Evolutionary conservation across 2,888 invertebrate species (phyloP).

Genomic region (Choristoneura rosaceana): DNA sequence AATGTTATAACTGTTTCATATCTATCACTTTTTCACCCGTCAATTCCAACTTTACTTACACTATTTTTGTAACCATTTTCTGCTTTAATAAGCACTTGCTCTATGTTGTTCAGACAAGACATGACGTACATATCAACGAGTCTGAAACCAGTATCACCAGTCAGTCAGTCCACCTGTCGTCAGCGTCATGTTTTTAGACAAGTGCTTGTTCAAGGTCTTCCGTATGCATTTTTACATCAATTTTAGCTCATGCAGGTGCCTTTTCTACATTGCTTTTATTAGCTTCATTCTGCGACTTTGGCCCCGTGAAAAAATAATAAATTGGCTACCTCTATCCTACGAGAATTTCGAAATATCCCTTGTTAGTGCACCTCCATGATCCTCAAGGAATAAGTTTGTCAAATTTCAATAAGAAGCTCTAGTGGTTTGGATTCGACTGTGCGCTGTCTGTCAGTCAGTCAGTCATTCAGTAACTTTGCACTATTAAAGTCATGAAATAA

Average conservation of each 20-base stretch:
- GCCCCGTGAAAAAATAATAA: no score
- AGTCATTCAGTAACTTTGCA: no score
- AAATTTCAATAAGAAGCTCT: no score
- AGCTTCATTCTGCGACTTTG: no score
- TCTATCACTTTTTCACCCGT: background rate
- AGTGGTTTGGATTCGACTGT: no score
- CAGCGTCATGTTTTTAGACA: slow-evolving; percentile 25
- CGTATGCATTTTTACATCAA: slow-evolving; percentile 12
- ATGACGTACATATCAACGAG: slow-evolving; percentile 5
- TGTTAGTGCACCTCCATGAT: background rate
- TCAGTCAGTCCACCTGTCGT: slow-evolving; percentile 9
- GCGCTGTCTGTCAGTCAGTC: no score
- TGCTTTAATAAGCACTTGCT: slow-evolving; percentile 1
- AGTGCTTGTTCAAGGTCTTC: slow-evolving; percentile 20
- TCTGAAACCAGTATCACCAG: slow-evolving; percentile 23
- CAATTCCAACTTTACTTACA: background rate
- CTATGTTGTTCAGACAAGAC: background rate
- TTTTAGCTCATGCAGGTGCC: background rate
- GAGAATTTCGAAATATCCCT: no score
- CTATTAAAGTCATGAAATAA: no score
- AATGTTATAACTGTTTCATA: background rate
- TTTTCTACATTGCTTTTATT: background rate
- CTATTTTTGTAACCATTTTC: background rate
- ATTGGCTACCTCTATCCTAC: no score
- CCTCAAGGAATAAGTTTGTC: no score